A percentile compares a stretch with the other conserved stretches of the same genome.
Conservation (phyloP, 1,140 invertebrate genomes). For the Orius insidiosus region DNA sequence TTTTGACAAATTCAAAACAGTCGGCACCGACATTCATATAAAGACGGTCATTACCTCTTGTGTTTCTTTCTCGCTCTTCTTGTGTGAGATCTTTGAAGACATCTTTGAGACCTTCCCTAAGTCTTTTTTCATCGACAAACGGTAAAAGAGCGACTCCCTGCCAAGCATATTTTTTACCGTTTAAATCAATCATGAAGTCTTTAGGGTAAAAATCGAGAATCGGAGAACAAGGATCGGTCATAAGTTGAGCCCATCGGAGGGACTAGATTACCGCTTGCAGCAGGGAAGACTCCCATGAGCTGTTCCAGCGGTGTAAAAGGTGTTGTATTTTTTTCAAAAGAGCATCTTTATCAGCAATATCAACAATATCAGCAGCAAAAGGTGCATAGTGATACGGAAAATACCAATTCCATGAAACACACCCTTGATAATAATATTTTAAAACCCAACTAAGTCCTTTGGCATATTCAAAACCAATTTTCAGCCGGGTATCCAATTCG, state of each 20-base stretch:
- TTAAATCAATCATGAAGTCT: slow-evolving; percentile 30
- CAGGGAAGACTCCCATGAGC: slow-evolving; percentile 98
- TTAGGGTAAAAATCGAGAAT: slow-evolving; percentile 99
- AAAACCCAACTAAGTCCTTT: slow-evolving; percentile 95
- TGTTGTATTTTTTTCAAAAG: slow-evolving; percentile 74
- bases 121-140: slow-evolving; percentile 87
- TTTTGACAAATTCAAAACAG: slow-evolving; percentile 1
- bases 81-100: slow-evolving; percentile 63
- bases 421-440: slow-evolving; percentile 98
- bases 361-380: slow-evolving; percentile 97
- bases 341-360: slow-evolving; percentile 64
- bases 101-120: slow-evolving; percentile 70
- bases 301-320: slow-evolving; percentile 97
- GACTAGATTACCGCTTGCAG: slow-evolving; percentile 84
- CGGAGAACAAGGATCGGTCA: slow-evolving; percentile 80
- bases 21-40: slow-evolving; percentile 23
- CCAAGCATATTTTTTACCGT: slow-evolving; percentile 93
- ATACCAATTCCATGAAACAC: slow-evolving; percentile 99
- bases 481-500: slow-evolving; percentile 67
- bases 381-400: slow-evolving; percentile 99
- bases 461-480: slow-evolving; percentile 83
- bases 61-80: slow-evolving; percentile 48
- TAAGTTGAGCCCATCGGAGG: slow-evolving; percentile 86
- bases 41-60: slow-evolving; percentile 35
- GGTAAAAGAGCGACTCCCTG: slow-evolving; percentile 95